Evolutionary conservation across 2,113 vertebrate species (phyloP).

Genomic region (Hipposideros armiger): DNA sequence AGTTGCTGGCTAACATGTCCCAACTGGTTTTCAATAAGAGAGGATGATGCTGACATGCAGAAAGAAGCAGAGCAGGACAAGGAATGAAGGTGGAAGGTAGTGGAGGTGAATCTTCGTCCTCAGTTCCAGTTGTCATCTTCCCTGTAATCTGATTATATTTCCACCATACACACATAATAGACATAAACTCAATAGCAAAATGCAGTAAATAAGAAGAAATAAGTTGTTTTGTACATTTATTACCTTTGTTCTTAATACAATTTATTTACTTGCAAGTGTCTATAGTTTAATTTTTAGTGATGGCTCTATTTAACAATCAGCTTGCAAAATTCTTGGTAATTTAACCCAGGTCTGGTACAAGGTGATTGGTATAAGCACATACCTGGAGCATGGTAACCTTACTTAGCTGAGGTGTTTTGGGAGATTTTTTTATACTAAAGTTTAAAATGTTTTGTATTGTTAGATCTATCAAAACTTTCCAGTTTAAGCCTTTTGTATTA

Average conservation of each 20-base stretch:
- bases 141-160: not conserved
- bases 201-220: not conserved
- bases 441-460: not conserved
- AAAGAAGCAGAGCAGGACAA: not conserved
- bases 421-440: not conserved
- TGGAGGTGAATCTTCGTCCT: not conserved
- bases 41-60: not conserved
- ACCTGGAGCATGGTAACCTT: not conserved
- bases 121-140: not conserved
- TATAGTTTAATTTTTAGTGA: constrained; percentile 47
- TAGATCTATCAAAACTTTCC: constrained; percentile 11
- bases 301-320: constrained; percentile 36
- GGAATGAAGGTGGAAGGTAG: not conserved
- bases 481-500: not conserved
- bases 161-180: not conserved
- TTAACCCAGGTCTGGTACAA: not conserved
- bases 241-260: constrained; percentile 26
- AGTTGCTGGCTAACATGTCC: not conserved
- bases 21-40: not conserved
- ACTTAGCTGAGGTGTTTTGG: not conserved
- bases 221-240: constrained; percentile 2
- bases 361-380: not conserved
- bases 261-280: constrained; percentile 7
- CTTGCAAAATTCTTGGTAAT: constrained; percentile 31
- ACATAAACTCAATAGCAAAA: not conserved